Evolutionary conservation across 1,140 invertebrate genomes (phyloP).

Genomic region (Bacillus rossius): DNA sequence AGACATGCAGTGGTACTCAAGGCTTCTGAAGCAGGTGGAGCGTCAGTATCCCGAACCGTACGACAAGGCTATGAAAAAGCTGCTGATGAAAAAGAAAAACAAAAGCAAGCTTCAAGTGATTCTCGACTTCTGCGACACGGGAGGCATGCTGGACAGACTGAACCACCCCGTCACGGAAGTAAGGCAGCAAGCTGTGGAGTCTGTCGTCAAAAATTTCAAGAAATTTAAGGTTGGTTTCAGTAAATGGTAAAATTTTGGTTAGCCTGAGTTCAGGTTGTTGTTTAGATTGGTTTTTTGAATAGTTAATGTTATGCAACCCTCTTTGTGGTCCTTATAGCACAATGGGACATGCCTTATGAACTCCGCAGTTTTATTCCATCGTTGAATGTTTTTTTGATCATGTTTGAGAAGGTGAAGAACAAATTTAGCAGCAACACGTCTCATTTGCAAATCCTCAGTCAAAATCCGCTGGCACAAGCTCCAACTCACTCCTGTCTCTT

Average conservation of each 20-base stretch:
- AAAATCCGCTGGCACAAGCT: too few species aligned
- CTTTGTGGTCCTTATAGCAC: too few species aligned
- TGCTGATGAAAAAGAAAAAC: background rate
- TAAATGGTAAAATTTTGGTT: background rate
- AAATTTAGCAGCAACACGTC: too few species aligned
- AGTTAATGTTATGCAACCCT: too few species aligned
- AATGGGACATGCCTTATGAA: too few species aligned
- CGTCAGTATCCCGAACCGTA: constrained; percentile 58
- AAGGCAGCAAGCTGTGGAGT: background rate
- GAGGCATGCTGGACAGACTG: background rate
- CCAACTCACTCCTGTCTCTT: too few species aligned
- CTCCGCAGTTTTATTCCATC: background rate
- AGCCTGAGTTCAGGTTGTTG: background rate
- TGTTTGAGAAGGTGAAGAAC: too few species aligned
- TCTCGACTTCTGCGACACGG: background rate
- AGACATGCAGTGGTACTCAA: constrained; percentile 20
- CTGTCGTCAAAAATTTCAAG: background rate
- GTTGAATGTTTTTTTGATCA: background rate
- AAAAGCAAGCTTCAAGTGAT: background rate
- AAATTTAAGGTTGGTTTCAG: background rate
- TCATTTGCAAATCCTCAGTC: too few species aligned
- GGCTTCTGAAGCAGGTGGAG: constrained; percentile 49
- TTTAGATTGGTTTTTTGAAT: too few species aligned
- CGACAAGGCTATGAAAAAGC: constrained; percentile 38
- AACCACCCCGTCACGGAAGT: background rate